Evolutionary conservation across 2,888 invertebrate species (phyloP).

Genomic region (Saturnia japonica): DNA sequence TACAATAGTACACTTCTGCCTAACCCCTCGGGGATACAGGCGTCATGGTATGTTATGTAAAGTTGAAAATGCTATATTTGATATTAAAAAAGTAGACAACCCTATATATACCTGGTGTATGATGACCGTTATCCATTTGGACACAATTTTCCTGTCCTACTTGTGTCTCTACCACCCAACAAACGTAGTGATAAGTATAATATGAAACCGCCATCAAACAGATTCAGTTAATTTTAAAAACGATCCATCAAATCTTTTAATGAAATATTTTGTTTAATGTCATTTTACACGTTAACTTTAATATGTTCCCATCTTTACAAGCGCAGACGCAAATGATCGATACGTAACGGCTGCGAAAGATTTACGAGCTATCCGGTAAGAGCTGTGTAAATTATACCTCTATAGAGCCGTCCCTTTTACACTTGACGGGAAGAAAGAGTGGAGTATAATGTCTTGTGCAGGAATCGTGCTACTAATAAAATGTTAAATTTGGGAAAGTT

Average conservation of each 20-base stretch:
- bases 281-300: conserved; percentile 14
- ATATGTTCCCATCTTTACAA: conserved; percentile 51
- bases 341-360: conserved; percentile 62
- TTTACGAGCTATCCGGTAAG: conserved; percentile 62
- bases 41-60: no score
- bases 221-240: not conserved
- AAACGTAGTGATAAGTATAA: not conserved
- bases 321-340: conserved; percentile 57
- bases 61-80: no score
- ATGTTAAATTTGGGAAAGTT: conserved; percentile 19
- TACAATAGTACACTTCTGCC: no score
- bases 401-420: conserved; percentile 42
- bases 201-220: not conserved
- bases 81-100: no score
- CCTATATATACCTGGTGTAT: no score
- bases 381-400: conserved; percentile 59
- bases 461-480: conserved; percentile 15
- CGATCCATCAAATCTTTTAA: not conserved
- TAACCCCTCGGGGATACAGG: no score
- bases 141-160: no score
- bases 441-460: conserved; percentile 30
- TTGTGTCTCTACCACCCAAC: no score
- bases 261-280: conserved; percentile 18
- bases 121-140: no score
- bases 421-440: conserved; percentile 26